Evolutionary conservation across 2,888 invertebrate species (phyloP), one percentile per base, ranked within the genome.

Genomic region (Disparrhopalites patrizii): DNA sequence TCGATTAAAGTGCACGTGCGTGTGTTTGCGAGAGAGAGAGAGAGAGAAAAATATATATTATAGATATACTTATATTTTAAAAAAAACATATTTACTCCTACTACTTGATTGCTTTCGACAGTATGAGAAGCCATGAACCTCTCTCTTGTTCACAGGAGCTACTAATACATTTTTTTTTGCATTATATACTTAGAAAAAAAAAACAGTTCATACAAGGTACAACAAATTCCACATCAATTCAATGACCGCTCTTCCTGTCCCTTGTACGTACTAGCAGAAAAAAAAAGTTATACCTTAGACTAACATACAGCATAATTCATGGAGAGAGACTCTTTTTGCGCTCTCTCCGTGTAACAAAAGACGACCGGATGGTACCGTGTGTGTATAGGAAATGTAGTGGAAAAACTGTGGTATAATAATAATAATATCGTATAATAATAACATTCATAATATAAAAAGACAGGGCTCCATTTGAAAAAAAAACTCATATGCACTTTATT

Each of bases 201-300:
- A 7, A 10, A 36, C 36, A 10, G 15, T 36, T 36, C 15, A 36
- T 36, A 15, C 15, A 7, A 10, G 15, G 36, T 10, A 36, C 47
- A 20, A 20, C 20, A 47, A 47, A 23, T 47, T 13, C 47, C 36
- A 36, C 25, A 20, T 3, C 18, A 8, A 47, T 47, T 47, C 47
- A 47, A 47, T 47, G 47, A 47, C 47, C 47, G 47, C 47, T 47
- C 47, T 47, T 47, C 47, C 47, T 47, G 47, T 47, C 47, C 25
- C 2, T 25, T 47, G 47, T n/a, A n/a, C n/a, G n/a, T n/a, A n/a
- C n/a, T n/a, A n/a, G n/a, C n/a, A 47, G 25, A 47, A 23, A 18
- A 47, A 47, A 47, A 10, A 47, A 8, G 18, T 3, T 23, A 23
- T 23, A 47, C 15, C 7, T 36, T 23, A 5, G n/a, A 18, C 15